Base-by-base conservation (phyloP, 1,140 invertebrate species). In the Diorhabda elongata region DNA sequence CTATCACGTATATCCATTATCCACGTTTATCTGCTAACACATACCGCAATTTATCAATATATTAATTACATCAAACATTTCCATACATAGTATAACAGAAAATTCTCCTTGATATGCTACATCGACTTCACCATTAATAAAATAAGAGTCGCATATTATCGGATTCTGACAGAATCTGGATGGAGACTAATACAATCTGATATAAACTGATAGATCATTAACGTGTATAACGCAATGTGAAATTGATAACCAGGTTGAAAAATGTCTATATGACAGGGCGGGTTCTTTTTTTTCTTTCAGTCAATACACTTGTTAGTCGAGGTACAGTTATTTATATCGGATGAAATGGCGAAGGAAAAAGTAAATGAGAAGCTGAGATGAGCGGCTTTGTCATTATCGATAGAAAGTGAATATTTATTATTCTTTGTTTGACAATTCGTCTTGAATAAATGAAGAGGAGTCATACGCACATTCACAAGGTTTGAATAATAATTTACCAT, bases 181-280 rank as follows among this genome's bases (percentile, higher is more conserved):
- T 8, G 47, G 47, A 52, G 47, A 52, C 47, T 52, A 52, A 52
- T 52, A 52, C 47, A 52, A 52, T 52, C 47, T 52, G 47, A 52
- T 52, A n/a, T 6, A 52, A 52, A 52, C 47, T 52, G 47, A 52
- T 52, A 52, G 47, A 52, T 52, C 47, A 52, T 52, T 52, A 52
- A 52, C 6, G 47, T 52, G n/a, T 52, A 52, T 52, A 52, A 52
- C 47, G 47, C 47, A 52, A 52, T 52, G 47, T 52, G 47, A 52
- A 52, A 52, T 52, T 52, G 47, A 52, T 52, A 52, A 52, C 47
- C 47, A 52, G 47, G 47, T 52, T 52, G 47, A 52, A 52, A 52
- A 52, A 52, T 52, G 47, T n/a, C n/a, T 52, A 52, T 52, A 52
- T 52, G 47, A 52, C 47, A 52, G 47, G 47, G 47, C 47, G 47